These are phyloP conservation scores for Perizoma affinitatum DNA, from an alignment of 2,888 invertebrate species.

Conservation along the genomic window DNA sequence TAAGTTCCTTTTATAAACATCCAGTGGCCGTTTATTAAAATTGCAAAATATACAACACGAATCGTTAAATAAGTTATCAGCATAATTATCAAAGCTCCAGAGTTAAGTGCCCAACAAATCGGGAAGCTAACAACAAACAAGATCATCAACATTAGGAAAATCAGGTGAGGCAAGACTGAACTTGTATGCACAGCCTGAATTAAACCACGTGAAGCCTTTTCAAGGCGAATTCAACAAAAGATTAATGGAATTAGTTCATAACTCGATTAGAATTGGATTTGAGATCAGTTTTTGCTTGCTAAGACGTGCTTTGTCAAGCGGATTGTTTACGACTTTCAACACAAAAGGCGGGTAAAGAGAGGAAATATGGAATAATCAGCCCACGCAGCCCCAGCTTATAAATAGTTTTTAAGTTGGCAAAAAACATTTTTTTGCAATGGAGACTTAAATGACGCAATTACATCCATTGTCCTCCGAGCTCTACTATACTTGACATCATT, in stretches of 20 bases:
- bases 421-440: slow-evolving; percentile 4
- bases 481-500: slow-evolving; percentile 18
- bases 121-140: background rate
- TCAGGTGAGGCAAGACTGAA: background rate
- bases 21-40: background rate
- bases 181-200: slow-evolving; percentile 30
- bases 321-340: slow-evolving; percentile 21
- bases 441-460: slow-evolving; percentile 16
- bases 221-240: slow-evolving; percentile 43
- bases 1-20: background rate
- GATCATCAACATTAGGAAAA: too few relatives aligned
- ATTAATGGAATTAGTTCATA: slow-evolving; percentile 49
- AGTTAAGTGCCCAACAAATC: background rate
- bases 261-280: slow-evolving; percentile 51
- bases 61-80: background rate
- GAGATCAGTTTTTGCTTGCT: slow-evolving; percentile 37
- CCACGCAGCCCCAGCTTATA: slow-evolving; percentile 10
- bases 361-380: slow-evolving; percentile 13
- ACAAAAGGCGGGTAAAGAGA: slow-evolving; percentile 15
- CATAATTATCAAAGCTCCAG: background rate
- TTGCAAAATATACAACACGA: background rate
- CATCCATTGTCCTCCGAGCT: slow-evolving; percentile 8
- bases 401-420: slow-evolving; percentile 5
- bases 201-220: slow-evolving; percentile 46
- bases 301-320: slow-evolving; percentile 24